These are phyloP conservation scores for Megaceryle maxima DNA, from an alignment of 2,113 vertebrate species.

Conservation along the genomic window DNA sequence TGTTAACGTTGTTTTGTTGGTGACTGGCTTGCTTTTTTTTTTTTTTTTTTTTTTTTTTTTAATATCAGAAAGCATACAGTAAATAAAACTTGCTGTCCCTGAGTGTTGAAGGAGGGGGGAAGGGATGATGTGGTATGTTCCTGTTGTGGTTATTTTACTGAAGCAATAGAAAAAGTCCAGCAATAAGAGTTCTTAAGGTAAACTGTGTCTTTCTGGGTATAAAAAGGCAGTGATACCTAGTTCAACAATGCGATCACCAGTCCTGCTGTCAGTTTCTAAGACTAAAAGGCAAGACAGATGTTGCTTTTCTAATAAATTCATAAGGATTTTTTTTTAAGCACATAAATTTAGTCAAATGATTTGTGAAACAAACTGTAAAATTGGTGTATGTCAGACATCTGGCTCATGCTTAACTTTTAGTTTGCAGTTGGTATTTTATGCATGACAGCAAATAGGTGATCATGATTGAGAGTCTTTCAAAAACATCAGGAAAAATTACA, in stretches of 20 bases:
- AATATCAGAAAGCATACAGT: background rate
- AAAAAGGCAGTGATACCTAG: background rate
- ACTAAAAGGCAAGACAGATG: background rate
- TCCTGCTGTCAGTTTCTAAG: background rate
- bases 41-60: too few relatives aligned
- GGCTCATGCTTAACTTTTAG: constrained; percentile 15
- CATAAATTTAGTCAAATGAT: background rate
- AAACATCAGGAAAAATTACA: constrained; percentile 40
- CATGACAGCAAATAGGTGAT: constrained; percentile 44
- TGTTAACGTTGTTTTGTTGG: background rate
- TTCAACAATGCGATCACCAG: background rate
- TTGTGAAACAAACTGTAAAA: constrained; percentile 19
- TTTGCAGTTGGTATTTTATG: constrained; percentile 32
- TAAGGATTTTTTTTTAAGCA: background rate
- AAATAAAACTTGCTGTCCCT: background rate
- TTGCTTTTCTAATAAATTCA: background rate
- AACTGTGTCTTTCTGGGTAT: background rate
- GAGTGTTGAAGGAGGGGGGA: background rate
- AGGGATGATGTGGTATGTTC: background rate
- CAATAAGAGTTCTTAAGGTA: background rate
- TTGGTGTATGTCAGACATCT: constrained; percentile 27
- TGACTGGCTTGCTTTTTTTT: too few relatives aligned
- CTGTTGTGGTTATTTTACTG: background rate
- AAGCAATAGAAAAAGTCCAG: background rate
- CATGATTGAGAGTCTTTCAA: background rate